Percentiles rank a stretch among this genome's conserved stretches.
These are phyloP conservation scores for Drosophila willistoni DNA, from an alignment of 1,140 invertebrate genomes.

Conservation along the genomic window DNA sequence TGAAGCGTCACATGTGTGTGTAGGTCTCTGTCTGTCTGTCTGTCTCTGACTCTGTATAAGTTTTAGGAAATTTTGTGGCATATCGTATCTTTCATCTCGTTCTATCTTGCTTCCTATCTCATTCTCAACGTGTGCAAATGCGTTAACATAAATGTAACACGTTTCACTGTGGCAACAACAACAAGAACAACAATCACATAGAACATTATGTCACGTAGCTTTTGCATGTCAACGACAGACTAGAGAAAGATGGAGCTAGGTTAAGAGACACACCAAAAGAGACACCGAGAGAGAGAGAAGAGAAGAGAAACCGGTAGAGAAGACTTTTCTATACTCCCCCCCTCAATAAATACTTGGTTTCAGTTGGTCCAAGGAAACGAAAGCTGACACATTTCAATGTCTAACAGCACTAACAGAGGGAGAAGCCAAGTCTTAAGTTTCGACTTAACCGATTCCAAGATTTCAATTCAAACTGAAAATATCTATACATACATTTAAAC, in stretches of 20 bases:
- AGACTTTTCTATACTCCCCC: neutral
- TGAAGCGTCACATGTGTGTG: conserved; percentile 18
- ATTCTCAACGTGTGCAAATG: conserved; percentile 49
- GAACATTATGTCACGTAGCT: conserved; percentile 24
- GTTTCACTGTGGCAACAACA: conserved; percentile 23
- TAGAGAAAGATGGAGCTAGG: conserved; percentile 7
- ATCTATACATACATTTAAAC: conserved; percentile 1
- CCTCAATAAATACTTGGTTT: neutral
- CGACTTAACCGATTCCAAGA: neutral
- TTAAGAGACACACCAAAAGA: conserved; percentile 31
- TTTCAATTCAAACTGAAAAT: neutral
- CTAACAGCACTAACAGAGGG: neutral
- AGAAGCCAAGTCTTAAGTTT: neutral
- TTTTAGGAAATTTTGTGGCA: conserved; percentile 25
- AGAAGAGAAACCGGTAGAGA: neutral
- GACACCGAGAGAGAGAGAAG: neutral
- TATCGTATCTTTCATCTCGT: conserved; percentile 7
- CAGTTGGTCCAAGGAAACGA: conserved; percentile 8
- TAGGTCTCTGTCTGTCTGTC: conserved; percentile 14
- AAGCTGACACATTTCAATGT: conserved; percentile 10
- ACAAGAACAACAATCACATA: conserved; percentile 17
- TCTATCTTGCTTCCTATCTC: conserved; percentile 4
- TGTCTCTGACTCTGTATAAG: conserved; percentile 2
- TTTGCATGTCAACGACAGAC: conserved; percentile 22
- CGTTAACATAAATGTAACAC: conserved; percentile 67